Evolutionary conservation across 1,140 invertebrate species (phyloP).

Genomic region (Antheraea pernyi): DNA sequence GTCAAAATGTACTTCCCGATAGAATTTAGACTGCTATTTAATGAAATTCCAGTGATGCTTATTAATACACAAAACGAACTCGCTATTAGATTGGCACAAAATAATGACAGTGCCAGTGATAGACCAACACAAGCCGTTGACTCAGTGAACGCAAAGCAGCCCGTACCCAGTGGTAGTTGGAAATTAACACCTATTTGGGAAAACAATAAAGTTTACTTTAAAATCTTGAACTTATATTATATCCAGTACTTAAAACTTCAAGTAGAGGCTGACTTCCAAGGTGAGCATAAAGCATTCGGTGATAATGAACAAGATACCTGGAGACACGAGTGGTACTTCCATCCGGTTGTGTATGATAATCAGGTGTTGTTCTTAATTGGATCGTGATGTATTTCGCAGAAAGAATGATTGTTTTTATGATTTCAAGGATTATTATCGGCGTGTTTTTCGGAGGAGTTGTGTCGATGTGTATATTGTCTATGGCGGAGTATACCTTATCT

Average conservation of each 20-base stretch:
- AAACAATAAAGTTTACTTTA: slow-evolving; percentile 1
- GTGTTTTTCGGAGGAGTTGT: too few relatives aligned
- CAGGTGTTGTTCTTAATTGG: not conserved
- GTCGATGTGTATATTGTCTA: too few relatives aligned
- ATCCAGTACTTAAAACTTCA: not conserved
- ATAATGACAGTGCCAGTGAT: not conserved
- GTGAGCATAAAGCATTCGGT: slow-evolving; percentile 1
- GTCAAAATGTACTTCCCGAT: slow-evolving; percentile 4
- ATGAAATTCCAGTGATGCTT: not conserved
- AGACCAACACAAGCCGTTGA: not conserved
- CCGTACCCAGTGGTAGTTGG: not conserved
- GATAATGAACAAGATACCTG: not conserved
- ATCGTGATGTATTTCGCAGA: too few relatives aligned
- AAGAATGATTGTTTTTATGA: too few relatives aligned
- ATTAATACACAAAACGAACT: not conserved
- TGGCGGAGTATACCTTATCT: too few relatives aligned
- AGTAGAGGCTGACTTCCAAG: not conserved
- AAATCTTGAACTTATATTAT: not conserved
- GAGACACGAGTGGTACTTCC: slow-evolving; percentile 7
- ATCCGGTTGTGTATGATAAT: not conserved
- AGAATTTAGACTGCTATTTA: slow-evolving; percentile 7
- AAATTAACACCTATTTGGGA: not conserved
- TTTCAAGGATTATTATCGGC: too few relatives aligned
- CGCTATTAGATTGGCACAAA: not conserved
- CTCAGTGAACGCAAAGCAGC: not conserved